Percentiles rank a stretch among this genome's conserved stretches.
Evolutionary conservation across 2,797 vertebrate genomes (phyloP).

Genomic region (Scomberomorus guttatus): DNA sequence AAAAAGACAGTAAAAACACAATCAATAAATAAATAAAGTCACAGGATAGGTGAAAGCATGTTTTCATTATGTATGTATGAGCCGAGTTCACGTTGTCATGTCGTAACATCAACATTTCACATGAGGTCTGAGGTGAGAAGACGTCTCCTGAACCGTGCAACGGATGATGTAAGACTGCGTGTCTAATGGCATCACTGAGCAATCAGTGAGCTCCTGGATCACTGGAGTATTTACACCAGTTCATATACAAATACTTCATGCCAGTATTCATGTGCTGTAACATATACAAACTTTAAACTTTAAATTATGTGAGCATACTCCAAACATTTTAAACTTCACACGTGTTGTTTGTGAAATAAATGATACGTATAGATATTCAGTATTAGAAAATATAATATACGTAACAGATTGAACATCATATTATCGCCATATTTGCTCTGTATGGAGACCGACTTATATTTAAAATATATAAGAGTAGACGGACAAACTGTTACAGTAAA

Average conservation of each 20-base stretch:
- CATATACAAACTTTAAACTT: background rate
- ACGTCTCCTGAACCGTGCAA: background rate
- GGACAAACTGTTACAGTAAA: too few species aligned
- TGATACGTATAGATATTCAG: background rate
- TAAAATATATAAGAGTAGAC: too few species aligned
- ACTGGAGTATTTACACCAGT: background rate
- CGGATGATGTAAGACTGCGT: constrained; percentile 38
- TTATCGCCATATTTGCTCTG: too few species aligned
- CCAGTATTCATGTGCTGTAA: background rate
- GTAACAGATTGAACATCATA: background rate
- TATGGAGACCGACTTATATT: too few species aligned
- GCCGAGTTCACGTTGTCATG: constrained; percentile 1
- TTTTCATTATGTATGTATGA: constrained; percentile 22
- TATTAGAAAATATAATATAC: too few species aligned
- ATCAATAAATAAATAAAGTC: constrained; percentile 6
- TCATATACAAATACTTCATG: background rate
- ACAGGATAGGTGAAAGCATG: background rate
- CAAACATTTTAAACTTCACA: too few species aligned
- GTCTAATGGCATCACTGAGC: constrained; percentile 30
- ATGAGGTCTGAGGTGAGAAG: constrained; percentile 26
- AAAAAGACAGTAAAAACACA: background rate
- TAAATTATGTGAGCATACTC: too few species aligned
- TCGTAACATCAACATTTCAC: constrained; percentile 23
- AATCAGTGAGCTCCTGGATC: constrained; percentile 17
- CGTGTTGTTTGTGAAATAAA: too few species aligned